Conservation (phyloP, 2,797 vertebrate species). For the Takifugu ocellatus region DNA sequence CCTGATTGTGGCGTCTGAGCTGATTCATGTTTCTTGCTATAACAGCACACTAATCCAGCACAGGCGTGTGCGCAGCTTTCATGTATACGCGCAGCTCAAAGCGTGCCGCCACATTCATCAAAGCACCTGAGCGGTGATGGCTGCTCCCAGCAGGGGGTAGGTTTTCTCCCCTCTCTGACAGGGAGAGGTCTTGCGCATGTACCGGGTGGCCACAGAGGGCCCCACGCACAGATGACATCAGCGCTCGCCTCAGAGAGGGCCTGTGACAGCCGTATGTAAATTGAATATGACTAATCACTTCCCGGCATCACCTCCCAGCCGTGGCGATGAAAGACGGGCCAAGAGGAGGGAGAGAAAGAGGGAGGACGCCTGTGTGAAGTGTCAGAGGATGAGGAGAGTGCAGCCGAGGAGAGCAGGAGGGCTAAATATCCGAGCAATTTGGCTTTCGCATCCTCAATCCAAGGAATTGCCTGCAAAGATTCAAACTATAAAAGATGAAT, state of each 20-base stretch:
- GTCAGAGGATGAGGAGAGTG: constrained; percentile 38
- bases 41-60: no score
- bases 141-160: constrained; percentile 21
- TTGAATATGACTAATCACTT: constrained; percentile 79
- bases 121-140: constrained; percentile 23
- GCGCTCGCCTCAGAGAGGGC: constrained; percentile 42
- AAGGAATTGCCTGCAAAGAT: no score
- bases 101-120: constrained; percentile 54
- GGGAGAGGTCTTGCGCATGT: constrained; percentile 55
- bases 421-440: no score
- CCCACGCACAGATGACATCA: constrained; percentile 70
- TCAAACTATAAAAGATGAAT: no score
- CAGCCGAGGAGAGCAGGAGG: constrained; percentile 6
- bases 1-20: no score
- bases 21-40: no score
- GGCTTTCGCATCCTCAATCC: no score
- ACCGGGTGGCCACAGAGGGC: constrained; percentile 54
- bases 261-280: constrained; percentile 78
- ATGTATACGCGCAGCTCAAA: constrained; percentile 17
- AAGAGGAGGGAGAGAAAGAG: constrained; percentile 26
- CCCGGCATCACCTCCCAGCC: constrained; percentile 63
- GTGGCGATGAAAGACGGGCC: constrained; percentile 63
- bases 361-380: constrained; percentile 51
- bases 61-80: no score
- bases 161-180: constrained; percentile 23